These are phyloP conservation scores for Halocynthia aurantium DNA, from an alignment of 23 tunicate genomes.

Conservation along the genomic window DNA sequence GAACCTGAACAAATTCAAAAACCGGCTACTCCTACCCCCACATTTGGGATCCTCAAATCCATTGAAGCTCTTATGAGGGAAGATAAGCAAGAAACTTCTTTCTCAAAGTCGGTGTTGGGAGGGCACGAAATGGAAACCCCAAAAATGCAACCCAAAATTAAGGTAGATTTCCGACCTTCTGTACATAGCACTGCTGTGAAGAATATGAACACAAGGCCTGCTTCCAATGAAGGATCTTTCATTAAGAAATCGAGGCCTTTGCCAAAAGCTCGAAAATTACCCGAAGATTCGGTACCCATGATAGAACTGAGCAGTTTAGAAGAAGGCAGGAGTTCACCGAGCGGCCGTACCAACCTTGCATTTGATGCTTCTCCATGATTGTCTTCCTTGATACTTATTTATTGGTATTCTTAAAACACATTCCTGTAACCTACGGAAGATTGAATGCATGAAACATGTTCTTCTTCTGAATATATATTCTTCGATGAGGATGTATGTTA, in stretches of 20 bases:
- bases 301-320: constrained; percentile 16
- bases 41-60: constrained; percentile 59
- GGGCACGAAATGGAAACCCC: constrained; percentile 40
- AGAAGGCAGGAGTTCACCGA: neutral
- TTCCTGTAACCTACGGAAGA: too few relatives aligned
- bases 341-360: constrained; percentile 46
- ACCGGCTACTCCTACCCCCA: constrained; percentile 18
- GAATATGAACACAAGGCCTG: constrained; percentile 17
- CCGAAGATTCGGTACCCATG: constrained; percentile 65
- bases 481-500: too few relatives aligned
- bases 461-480: too few relatives aligned
- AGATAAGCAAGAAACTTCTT: constrained; percentile 13
- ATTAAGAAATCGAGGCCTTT: constrained; percentile 20
- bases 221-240: neutral
- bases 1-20: neutral
- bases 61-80: constrained; percentile 64
- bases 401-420: too few relatives aligned
- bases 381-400: too few relatives aligned
- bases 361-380: constrained; percentile 19
- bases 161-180: constrained; percentile 31
- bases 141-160: constrained; percentile 6
- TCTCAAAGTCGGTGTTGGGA: constrained; percentile 46
- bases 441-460: too few relatives aligned
- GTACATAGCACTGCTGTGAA: constrained; percentile 57
- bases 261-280: constrained; percentile 26